Evolutionary conservation across 2,797 vertebrate species (phyloP), one percentile per base, ranked within the genome.

Genomic region (Pantherophis vulpinus): DNA sequence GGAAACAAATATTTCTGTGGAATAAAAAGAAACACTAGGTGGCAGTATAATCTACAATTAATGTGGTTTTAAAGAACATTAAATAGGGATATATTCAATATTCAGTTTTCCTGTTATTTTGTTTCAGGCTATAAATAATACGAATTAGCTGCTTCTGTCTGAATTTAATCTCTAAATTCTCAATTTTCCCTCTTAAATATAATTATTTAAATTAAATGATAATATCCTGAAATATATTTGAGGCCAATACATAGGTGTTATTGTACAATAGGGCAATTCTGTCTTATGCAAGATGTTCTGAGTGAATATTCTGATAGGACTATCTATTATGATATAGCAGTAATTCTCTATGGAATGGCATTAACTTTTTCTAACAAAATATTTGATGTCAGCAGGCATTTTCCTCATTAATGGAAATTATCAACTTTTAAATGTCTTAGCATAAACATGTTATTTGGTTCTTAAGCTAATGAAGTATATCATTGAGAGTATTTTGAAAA

Each of bases 11-110:
- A 1, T 47, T 83, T 83, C 4, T 83, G 10, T 83, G 37, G 10
- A 47, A 83, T 83, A 25, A 47, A n/a, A 79, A 79, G 14, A 9
- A 83, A 95, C 97, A 61, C 96, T 96, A 97, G 97, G 70, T 97
- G 97, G 97, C 96, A 91, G 56, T 96, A 32, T 83, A 93, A 92
- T 9, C 92, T 37, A 83, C 60, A 14, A 4, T 9, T 59, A 90
- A 93, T 86, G 29, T 42, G 23, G 55, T 25, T 70, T 37, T 2
- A 51, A 59, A 56, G 51, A 1, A 9, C 0, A 2, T 51, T 93
- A 66, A 95, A 92, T n/a, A 61, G 9, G 47, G 1, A 0, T 59
- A 42, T 88, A 37, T 29, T 14, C 32, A 20, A 25, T 59, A 20
- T 25, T 88, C 70, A 4, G 32, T 59, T 37, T 87, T 58, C 29